Conservation (phyloP, 64 coral and sea anemone species). For the Montipora sp. region DNA sequence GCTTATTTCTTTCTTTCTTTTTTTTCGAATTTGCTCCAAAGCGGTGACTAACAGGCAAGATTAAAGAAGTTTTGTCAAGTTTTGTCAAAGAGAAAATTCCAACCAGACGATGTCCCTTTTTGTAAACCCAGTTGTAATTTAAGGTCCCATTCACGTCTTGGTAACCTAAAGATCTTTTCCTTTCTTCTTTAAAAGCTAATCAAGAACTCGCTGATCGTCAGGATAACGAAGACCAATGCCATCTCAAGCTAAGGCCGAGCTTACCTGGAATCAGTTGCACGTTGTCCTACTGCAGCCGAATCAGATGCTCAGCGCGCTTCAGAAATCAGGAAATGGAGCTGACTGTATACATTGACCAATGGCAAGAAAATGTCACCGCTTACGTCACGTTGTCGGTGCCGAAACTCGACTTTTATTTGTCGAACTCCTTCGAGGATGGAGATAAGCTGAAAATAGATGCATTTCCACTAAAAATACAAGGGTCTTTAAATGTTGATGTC, state of each 20-base stretch:
- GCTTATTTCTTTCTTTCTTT: too few species aligned
- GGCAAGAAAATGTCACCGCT: background rate
- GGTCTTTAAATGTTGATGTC: background rate
- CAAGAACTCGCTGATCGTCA: background rate
- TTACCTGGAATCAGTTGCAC: background rate
- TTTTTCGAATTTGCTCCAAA: too few species aligned
- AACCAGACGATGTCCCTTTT: too few species aligned
- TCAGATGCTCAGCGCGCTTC: constrained; percentile 18
- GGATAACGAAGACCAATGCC: background rate
- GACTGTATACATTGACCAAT: background rate
- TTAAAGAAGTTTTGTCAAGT: too few species aligned
- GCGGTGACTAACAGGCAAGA: too few species aligned
- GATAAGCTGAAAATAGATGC: background rate
- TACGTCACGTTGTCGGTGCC: constrained; percentile 15
- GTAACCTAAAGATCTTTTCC: too few species aligned
- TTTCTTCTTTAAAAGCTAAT: background rate
- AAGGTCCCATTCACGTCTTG: too few species aligned
- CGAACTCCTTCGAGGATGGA: background rate
- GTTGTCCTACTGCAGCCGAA: background rate
- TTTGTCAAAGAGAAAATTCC: too few species aligned
- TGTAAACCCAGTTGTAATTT: too few species aligned
- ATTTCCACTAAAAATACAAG: constrained; percentile 8
- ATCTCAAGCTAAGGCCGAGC: background rate
- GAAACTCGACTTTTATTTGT: background rate
- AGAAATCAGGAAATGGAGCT: background rate